Evolutionary conservation across 2,888 invertebrate genomes (phyloP).

Genomic region (Amphimallon solstitiale): DNA sequence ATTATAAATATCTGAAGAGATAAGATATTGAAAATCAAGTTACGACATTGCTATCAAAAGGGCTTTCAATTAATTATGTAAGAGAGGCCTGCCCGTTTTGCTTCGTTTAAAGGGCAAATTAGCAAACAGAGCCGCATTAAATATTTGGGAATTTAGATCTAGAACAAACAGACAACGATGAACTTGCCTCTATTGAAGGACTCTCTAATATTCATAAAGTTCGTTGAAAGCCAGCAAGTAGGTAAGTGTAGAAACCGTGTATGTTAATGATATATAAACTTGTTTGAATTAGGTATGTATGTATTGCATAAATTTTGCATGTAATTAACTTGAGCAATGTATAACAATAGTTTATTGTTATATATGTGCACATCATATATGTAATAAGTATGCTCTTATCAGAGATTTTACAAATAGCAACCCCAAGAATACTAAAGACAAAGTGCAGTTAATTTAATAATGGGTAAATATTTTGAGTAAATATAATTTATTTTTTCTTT

Average conservation of each 20-base stretch:
- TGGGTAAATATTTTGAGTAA: no score
- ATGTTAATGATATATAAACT: neutral
- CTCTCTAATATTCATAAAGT: constrained; percentile 17
- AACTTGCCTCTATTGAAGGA: neutral
- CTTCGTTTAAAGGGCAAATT: constrained; percentile 15
- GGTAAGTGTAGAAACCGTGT: neutral
- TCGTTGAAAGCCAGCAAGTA: neutral
- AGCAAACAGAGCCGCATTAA: constrained; percentile 13
- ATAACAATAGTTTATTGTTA: no score
- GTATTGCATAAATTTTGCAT: neutral
- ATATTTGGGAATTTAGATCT: constrained; percentile 11
- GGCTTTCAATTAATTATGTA: constrained; percentile 13
- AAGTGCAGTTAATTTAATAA: no score
- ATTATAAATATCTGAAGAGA: neutral
- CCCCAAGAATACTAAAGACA: no score
- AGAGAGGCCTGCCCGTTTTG: neutral
- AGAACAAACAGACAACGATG: constrained; percentile 10
- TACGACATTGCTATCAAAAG: neutral
- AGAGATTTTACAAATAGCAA: no score
- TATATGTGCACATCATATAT: no score
- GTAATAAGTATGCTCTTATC: no score
- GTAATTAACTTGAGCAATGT: constrained; percentile 7
- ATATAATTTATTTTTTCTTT: no score
- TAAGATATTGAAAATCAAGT: neutral
- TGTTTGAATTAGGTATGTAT: neutral